These are phyloP conservation scores for Leptothorax acervorum DNA, from an alignment of 2,888 invertebrate species.

Conservation along the genomic window DNA sequence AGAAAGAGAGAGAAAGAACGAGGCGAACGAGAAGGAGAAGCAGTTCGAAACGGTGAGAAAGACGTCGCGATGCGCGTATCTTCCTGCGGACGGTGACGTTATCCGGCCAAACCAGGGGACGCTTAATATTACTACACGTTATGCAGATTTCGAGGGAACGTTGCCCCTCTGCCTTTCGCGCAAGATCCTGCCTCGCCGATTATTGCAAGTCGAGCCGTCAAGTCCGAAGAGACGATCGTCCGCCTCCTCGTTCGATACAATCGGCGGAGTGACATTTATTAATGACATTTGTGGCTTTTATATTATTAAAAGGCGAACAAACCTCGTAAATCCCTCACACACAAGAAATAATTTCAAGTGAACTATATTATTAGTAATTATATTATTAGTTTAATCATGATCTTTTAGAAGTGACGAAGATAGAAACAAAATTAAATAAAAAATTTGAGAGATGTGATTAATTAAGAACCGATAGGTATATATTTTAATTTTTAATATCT, in stretches of 20 bases:
- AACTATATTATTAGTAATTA: neutral
- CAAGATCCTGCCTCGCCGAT: constrained; percentile 26
- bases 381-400: neutral
- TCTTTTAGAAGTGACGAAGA: neutral
- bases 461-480: neutral
- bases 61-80: constrained; percentile 48
- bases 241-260: constrained; percentile 6
- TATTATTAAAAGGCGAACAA: neutral
- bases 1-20: neutral
- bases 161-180: constrained; percentile 24
- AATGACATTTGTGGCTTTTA: neutral
- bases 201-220: neutral
- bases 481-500: neutral
- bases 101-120: constrained; percentile 73
- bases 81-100: constrained; percentile 74
- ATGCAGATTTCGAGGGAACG: constrained; percentile 74
- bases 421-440: neutral
- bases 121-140: constrained; percentile 78
- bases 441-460: neutral
- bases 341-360: neutral
- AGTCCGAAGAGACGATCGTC: constrained; percentile 16
- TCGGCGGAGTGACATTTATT: neutral
- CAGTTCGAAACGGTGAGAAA: constrained; percentile 48
- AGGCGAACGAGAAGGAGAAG: neutral
- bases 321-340: neutral